Percentiles rank a stretch among this genome's conserved stretches.
Evolutionary conservation across 2,113 vertebrate species (phyloP).

Genomic region (Neotoma lepida): DNA sequence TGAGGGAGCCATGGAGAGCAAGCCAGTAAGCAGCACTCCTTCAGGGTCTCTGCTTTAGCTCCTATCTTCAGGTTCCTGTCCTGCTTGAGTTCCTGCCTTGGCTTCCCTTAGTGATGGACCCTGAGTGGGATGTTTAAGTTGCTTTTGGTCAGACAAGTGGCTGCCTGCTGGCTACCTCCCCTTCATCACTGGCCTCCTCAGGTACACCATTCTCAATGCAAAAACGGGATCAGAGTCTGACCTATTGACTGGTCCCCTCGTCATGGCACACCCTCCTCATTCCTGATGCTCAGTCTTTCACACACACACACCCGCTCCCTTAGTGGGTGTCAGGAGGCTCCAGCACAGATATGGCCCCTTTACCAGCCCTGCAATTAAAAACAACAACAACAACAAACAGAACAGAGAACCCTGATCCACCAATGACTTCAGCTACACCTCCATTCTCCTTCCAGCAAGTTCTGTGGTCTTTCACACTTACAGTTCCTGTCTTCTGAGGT

Average conservation of each 20-base stretch:
- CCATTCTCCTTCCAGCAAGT: background rate
- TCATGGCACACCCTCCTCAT: background rate
- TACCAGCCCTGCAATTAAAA: background rate
- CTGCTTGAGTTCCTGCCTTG: background rate
- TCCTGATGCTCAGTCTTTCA: too few species aligned
- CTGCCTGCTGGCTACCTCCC: background rate
- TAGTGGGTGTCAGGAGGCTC: background rate
- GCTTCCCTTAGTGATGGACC: background rate
- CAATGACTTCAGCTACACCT: background rate
- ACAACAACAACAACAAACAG: background rate
- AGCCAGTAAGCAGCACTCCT: background rate
- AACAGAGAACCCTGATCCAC: background rate
- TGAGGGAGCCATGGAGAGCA: background rate
- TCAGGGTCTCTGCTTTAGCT: background rate
- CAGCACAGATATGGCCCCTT: background rate
- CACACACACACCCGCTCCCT: too few species aligned
- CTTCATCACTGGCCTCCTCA: background rate
- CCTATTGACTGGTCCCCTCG: background rate
- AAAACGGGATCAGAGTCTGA: too few species aligned
- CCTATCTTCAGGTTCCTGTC: background rate
- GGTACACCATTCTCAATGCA: background rate
- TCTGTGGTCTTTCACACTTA: background rate
- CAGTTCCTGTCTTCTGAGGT: background rate
- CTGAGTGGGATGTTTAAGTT: background rate
- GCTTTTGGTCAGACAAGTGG: background rate